Base-by-base conservation (phyloP, 2,113 vertebrate species). In the Daubentonia madagascariensis region DNA sequence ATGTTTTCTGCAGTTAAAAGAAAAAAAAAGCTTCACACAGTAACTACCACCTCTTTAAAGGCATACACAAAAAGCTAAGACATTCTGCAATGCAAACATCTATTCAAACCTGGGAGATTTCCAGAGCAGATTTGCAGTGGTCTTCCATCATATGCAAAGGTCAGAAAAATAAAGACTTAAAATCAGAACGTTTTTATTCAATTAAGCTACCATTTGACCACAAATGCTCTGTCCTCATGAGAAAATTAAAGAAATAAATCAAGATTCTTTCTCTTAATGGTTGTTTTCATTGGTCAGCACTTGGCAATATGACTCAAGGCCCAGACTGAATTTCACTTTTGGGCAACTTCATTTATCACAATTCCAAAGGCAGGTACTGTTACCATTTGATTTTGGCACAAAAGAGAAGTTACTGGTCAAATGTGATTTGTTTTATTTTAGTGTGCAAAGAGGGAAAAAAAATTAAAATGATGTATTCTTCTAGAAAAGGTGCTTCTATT, bases 201-300 rank as follows among this genome's bases (percentile, higher is more conserved):
- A 98, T 98, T 98, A 96, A 89, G 85, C 78, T 88, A 59, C 63
- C 96, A 96, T 97, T 92, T 94, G 80, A 95, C 85, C 94, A 97
- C 85, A 97, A 97, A 96, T 85, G 78, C 94, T 76, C 59, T 91
- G 59, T 97, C 8, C 72, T 30, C 80, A 89, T 93, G 89, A 90
- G 93, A 98, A 98, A 96, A 98, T 98, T 98, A 94, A 98, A 97
- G 93, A 89, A 96, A 97, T 98, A 43, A 7, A 98, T 98, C 92
- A 85, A 20, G 50, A 97, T 81, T 72, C 63, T 93, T 95, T 80
- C 80, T 89, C 85, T 92, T 79, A 88, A 94, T 94, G 97, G 59
- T 23, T 94, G 22, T 98, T 98, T 98, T 97, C 98, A 76, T 50
- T 97, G 68, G 11, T 81, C 52, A 50, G 67, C 2, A 22, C 28